phyloP scores from a whole-genome alignment of 2,888 invertebrate genomes.

The Antitype chi region DNA sequence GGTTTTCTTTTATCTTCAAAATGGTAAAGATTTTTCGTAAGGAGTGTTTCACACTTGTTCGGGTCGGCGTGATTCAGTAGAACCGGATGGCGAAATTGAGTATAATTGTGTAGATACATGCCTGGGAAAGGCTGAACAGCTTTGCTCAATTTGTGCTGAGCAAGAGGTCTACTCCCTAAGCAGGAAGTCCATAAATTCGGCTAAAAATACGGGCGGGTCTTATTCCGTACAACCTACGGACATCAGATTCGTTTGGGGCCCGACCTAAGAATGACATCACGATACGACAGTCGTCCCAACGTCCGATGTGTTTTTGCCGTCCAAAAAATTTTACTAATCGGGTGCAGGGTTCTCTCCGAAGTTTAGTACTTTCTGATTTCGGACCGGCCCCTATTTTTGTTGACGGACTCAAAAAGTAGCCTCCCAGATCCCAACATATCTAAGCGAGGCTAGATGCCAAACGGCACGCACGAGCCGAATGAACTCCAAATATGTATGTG shows the following conservation, averaged over 20 bases:
- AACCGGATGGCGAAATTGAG: not conserved
- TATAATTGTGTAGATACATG: not conserved
- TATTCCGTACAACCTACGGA: not conserved
- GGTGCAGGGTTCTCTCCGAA: not conserved
- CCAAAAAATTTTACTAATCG: not conserved
- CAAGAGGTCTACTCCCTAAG: not conserved
- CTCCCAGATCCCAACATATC: not conserved
- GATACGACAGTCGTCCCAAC: not conserved
- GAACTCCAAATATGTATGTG: not conserved
- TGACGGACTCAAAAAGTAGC: not conserved
- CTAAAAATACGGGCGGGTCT: not conserved
- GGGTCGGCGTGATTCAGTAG: not conserved
- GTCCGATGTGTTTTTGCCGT: not conserved
- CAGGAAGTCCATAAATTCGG: no score
- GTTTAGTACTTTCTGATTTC: not conserved
- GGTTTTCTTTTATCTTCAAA: constrained; percentile 54
- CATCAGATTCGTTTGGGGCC: no score
- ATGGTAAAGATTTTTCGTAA: constrained; percentile 36
- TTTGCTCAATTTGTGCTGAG: not conserved
- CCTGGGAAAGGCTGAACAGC: not conserved
- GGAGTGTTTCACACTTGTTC: not conserved
- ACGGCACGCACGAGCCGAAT: not conserved
- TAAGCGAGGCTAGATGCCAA: not conserved
- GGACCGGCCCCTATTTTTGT: not conserved
- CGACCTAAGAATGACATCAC: not conserved